Evolutionary conservation across 2,113 vertebrate species (phyloP).

Genomic region (Oncorhynchus masou): DNA sequence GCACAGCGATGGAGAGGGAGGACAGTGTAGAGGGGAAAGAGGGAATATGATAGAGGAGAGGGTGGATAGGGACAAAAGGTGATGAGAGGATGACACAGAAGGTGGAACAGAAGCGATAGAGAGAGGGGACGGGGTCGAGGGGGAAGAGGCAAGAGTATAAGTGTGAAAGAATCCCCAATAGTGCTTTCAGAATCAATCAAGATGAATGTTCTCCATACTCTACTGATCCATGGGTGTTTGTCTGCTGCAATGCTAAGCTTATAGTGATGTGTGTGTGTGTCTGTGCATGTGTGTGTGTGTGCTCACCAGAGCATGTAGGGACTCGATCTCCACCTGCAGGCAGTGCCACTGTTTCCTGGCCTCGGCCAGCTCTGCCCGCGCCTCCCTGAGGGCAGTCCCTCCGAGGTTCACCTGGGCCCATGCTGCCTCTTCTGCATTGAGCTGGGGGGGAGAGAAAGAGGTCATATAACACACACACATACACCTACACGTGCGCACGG

Average conservation of each 20-base stretch:
- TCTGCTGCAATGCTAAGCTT: background rate
- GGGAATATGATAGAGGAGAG: no score
- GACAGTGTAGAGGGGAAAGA: no score
- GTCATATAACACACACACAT: background rate
- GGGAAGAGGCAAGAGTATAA: no score
- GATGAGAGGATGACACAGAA: no score
- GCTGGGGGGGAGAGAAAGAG: conserved; percentile 20
- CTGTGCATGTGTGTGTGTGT: background rate
- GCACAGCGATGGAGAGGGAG: no score
- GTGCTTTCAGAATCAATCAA: no score
- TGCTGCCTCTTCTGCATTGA: conserved; percentile 75
- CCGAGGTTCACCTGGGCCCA: conserved; percentile 84
- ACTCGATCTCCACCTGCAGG: conserved; percentile 91
- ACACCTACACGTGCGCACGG: background rate
- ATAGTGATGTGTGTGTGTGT: conserved; percentile 6
- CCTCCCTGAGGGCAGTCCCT: conserved; percentile 80
- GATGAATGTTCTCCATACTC: no score
- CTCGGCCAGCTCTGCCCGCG: conserved; percentile 85
- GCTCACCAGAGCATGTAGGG: conserved; percentile 89
- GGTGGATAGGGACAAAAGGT: no score
- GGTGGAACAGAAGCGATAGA: no score
- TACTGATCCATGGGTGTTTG: no score
- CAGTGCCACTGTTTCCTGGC: conserved; percentile 88
- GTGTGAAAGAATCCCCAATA: no score
- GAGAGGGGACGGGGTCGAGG: background rate